Base-by-base conservation (phyloP, 2,113 vertebrate species). In the Electrona antarctica region DNA sequence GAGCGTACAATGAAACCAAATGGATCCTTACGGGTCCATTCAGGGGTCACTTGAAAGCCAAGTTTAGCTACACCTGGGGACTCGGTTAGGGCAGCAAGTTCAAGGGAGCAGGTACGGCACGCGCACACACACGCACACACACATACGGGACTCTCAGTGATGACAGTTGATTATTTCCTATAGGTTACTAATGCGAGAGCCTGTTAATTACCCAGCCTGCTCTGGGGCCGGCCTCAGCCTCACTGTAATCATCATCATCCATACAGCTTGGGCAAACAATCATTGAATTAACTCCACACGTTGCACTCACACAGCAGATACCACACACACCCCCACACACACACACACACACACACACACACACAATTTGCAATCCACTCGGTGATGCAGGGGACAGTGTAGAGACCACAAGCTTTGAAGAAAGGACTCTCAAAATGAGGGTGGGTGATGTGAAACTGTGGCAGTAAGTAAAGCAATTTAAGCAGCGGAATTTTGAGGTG, bases 151-250 rank as follows among this genome's bases (percentile, higher is more conserved):
- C 11, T 4, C 21, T 29, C 11, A 21, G 64, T 14, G 8, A n/a
- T 41, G 46, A 4, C 15, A 21, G 57, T 5, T 29, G 71, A 92
- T 91, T 91, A 92, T 88, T 89, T 89, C 51, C 56, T 76, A 21
- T 21, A 77, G 69, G 66, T 85, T 83, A 80, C 87, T 89, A 92
- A 91, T 85, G 84, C 78, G 91, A 79, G 83, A 86, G 88, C 81
- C 77, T 85, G 82, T 91, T 92, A 94, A 94, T 92, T 91, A 91
- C 85, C 82, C 76, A 69, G 81, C 81, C 78, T 77, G 85, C 90
- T 88, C 85, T 69, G 69, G 77, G 81, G 82, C 77, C 66, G 47
- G 71, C 74, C 80, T 80, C 71, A 66, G 80, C 76, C 70, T 41
- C 14, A 59, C 76, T 90, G 87, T 86, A 91, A 89, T 92, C 90